phyloP scores from a whole-genome alignment of 2,888 invertebrate species.

The Philaethria dido region DNA sequence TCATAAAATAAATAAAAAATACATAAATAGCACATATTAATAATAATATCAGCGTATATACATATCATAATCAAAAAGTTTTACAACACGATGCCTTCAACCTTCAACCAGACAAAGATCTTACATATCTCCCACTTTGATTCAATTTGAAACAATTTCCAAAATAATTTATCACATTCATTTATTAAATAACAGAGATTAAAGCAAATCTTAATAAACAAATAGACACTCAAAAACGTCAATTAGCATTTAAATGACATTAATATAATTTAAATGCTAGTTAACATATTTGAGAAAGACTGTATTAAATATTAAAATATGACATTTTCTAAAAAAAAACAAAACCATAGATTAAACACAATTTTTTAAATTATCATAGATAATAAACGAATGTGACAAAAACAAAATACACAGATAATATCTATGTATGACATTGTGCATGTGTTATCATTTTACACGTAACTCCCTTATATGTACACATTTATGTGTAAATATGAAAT shows the following conservation, averaged over 20 bases:
- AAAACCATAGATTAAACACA: not conserved
- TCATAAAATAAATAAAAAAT: not conserved
- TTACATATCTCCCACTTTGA: not conserved
- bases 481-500: slow-evolving; percentile 85
- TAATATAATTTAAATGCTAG: not conserved
- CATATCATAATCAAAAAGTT: not conserved
- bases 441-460: slow-evolving; percentile 10
- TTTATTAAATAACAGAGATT: not conserved
- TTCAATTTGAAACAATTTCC: not conserved
- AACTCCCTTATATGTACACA: not conserved
- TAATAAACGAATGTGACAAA: slow-evolving; percentile 19
- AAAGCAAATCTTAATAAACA: not conserved
- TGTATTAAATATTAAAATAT: no score
- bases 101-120: not conserved
- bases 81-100: not conserved
- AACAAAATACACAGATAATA: not conserved
- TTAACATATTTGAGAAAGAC: not conserved
- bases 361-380: not conserved
- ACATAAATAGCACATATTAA: not conserved
- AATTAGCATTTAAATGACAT: not conserved
- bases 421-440: slow-evolving; percentile 18
- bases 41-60: slow-evolving; percentile 2
- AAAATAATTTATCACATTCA: slow-evolving; percentile 1
- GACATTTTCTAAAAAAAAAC: not conserved
- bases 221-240: not conserved